Evolutionary conservation across 2,113 vertebrate species (phyloP).

Genomic region (Falcunculus frontatus): DNA sequence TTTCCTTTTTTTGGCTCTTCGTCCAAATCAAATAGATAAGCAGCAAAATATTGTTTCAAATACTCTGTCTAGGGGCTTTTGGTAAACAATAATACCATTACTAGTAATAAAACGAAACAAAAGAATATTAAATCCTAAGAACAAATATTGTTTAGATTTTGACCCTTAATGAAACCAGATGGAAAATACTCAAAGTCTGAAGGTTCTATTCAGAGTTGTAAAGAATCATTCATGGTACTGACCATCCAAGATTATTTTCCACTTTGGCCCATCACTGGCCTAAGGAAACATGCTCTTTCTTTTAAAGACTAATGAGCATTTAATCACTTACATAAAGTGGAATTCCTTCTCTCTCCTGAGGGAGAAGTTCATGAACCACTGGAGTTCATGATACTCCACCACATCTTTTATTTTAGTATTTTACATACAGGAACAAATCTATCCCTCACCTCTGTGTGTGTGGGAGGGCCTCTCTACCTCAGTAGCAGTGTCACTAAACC

Average conservation of each 20-base stretch:
- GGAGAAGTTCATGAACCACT: not conserved
- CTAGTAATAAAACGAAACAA: not conserved
- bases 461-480: not conserved
- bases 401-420: not conserved
- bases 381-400: not conserved
- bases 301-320: not conserved
- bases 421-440: not conserved
- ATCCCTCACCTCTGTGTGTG: not conserved
- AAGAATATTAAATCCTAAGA: not conserved
- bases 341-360: not conserved
- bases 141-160: not conserved
- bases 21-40: not conserved
- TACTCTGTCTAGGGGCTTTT: not conserved
- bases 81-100: not conserved
- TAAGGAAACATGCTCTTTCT: not conserved
- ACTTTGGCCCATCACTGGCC: not conserved
- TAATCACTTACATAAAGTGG: not conserved
- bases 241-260: not conserved
- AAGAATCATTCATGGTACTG: not conserved
- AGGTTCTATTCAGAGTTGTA: not conserved
- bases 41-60: not conserved
- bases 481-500: not conserved
- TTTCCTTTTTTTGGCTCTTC: not conserved
- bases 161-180: not conserved
- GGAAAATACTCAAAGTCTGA: not conserved